phyloP scores from a whole-genome alignment of 2,888 invertebrate species.

The Orchesella flavescens region DNA sequence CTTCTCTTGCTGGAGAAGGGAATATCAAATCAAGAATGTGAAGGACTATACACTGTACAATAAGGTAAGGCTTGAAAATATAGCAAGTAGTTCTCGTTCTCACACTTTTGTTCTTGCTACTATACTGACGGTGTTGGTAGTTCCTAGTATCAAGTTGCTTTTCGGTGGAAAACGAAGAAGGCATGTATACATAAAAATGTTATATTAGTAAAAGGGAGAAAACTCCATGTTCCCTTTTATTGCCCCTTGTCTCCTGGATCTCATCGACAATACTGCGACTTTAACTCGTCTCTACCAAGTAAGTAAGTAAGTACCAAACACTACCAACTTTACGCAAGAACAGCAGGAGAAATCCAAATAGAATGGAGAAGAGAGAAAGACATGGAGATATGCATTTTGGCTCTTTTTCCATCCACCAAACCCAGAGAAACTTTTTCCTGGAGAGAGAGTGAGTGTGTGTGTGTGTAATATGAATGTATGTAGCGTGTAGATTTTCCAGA shows the following conservation, averaged over 20 bases:
- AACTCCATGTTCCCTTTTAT: conserved; percentile 38
- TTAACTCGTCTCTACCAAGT: not conserved
- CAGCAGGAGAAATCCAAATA: not conserved
- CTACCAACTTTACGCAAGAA: not conserved
- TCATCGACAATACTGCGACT: conserved; percentile 15
- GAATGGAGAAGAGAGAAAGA: not conserved
- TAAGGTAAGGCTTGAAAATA: too few species aligned
- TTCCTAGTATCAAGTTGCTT: not conserved
- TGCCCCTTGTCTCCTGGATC: conserved; percentile 31
- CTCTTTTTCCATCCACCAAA: not conserved
- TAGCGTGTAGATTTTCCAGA: conserved; percentile 18
- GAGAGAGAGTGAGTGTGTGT: too few species aligned
- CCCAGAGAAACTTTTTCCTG: conserved; percentile 11
- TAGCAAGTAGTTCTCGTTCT: not conserved
- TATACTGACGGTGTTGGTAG: not conserved
- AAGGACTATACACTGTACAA: too few species aligned
- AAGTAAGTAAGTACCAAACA: not conserved
- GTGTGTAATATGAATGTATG: too few species aligned
- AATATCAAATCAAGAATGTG: not conserved
- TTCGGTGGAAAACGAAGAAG: not conserved
- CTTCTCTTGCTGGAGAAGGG: not conserved
- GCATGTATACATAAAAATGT: too few species aligned
- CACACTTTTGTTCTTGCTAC: not conserved
- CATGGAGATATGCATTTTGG: not conserved
- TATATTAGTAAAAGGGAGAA: not conserved